Evolutionary conservation across 64 coral and sea anemone species (phyloP).

Genomic region (Trachythela sp.): DNA sequence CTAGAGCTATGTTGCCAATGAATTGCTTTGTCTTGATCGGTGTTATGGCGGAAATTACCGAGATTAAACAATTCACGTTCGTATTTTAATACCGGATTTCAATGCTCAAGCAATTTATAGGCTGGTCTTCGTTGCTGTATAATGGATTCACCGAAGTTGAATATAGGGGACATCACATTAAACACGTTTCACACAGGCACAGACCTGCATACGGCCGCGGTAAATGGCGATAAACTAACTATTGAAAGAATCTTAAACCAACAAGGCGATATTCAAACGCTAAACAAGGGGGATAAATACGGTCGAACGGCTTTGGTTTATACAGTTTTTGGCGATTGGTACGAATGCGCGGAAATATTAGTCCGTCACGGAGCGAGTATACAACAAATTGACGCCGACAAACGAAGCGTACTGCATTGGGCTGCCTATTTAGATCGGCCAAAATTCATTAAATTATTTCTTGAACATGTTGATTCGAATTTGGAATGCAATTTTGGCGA

Average conservation of each 20-base stretch:
- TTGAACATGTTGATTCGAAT: neutral
- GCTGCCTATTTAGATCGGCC: neutral
- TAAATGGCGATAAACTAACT: neutral
- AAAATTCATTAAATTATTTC: neutral
- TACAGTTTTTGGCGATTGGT: constrained; percentile 16
- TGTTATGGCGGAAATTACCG: neutral
- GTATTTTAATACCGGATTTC: neutral
- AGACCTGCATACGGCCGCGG: neutral
- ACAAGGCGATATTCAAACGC: neutral
- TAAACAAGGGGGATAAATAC: neutral
- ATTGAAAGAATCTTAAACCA: neutral
- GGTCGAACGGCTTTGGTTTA: neutral
- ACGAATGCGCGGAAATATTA: neutral
- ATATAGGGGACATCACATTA: neutral
- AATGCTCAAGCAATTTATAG: too few species aligned
- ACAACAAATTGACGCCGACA: neutral
- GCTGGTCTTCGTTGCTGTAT: neutral
- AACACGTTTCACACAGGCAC: neutral
- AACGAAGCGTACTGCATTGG: neutral
- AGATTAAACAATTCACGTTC: neutral
- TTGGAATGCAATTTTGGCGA: neutral
- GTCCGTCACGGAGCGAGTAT: neutral
- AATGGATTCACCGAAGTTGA: neutral
- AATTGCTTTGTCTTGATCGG: neutral
- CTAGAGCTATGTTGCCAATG: neutral